Evolutionary conservation across 1,140 invertebrate species (phyloP), one percentile per base, ranked within the genome.

Genomic region (Lysiphlebus fabarum): DNA sequence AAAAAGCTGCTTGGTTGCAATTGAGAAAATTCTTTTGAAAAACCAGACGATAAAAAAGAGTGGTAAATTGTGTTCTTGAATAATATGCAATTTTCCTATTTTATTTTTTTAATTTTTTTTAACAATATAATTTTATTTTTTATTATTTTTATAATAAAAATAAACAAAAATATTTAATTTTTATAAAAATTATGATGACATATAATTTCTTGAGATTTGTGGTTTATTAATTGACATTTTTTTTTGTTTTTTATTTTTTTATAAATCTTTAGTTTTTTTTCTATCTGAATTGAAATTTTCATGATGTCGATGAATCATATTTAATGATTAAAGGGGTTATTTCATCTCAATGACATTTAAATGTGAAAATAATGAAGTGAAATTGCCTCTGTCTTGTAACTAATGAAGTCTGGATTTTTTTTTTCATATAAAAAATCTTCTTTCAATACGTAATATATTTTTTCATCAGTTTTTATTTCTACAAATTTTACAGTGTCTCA

Each of bases 331-430:
- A 17, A 10, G 11, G 36, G 53, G 53, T 36, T 54, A 54, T 36
- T 43, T 54, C 53, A 36, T 54, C 5, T 38, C 17, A 26, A 26
- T 26, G 17, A 4, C 17, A 26, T 26, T 4, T 53, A 36, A 12
- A 34, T 7, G 12, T 12, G 44, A 47, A 14, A 36, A 34, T 36
- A 51, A 51, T 51, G 49, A 51, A 36, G 26, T 51, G 49, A 51
- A 51, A 51, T 51, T 51, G 38, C 36, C 49, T 7, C 36, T 26
- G 17, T 26, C 17, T 57, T 37, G 38, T 51, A 12, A 26, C 33
- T 61, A 61, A 61, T 56, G 45, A 61, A 61, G 59, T 61, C 54
- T 57, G 48, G 56, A 54, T 61, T 61, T 57, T 53, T 49, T 61
- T 56, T 61, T 61, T n/a, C n/a, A n/a, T 57, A 60, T 55, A 14